Evolutionary conservation across 2,888 invertebrate genomes (phyloP).

Genomic region (Polyommatus iphigenia): DNA sequence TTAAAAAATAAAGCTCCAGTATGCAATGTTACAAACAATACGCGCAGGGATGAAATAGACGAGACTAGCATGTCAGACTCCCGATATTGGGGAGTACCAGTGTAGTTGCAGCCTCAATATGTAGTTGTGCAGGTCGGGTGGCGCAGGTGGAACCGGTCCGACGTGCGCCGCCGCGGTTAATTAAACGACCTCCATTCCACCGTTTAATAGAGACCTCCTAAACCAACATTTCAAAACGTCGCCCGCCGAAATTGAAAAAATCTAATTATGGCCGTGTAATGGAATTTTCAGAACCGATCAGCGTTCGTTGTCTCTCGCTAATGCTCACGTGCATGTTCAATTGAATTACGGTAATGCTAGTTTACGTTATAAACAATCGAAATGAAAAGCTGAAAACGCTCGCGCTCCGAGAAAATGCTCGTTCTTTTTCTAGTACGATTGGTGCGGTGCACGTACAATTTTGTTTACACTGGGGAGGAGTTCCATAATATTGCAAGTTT

Average conservation of each 20-base stretch:
- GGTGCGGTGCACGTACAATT: not conserved
- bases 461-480: conserved; percentile 13
- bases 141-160: not conserved
- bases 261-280: conserved; percentile 18
- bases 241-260: conserved; percentile 16
- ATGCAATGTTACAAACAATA: not conserved
- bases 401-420: not conserved
- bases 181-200: conserved; percentile 7
- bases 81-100: not conserved
- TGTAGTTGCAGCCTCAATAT: not conserved
- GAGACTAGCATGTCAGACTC: not conserved
- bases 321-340: not conserved
- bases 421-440: not conserved
- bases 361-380: not conserved
- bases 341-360: not conserved
- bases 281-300: conserved; percentile 18
- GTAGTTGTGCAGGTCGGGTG: not conserved
- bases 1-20: not conserved
- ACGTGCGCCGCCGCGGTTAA: conserved; percentile 8
- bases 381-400: conserved; percentile 3
- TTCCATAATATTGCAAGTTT: conserved; percentile 2
- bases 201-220: conserved; percentile 13
- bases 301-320: not conserved
- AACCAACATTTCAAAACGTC: conserved; percentile 16
- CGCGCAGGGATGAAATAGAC: not conserved